Percentiles rank a stretch among this genome's conserved stretches.
These are phyloP conservation scores for Nebria ingens DNA, from an alignment of 1,140 invertebrate genomes.

Conservation along the genomic window DNA sequence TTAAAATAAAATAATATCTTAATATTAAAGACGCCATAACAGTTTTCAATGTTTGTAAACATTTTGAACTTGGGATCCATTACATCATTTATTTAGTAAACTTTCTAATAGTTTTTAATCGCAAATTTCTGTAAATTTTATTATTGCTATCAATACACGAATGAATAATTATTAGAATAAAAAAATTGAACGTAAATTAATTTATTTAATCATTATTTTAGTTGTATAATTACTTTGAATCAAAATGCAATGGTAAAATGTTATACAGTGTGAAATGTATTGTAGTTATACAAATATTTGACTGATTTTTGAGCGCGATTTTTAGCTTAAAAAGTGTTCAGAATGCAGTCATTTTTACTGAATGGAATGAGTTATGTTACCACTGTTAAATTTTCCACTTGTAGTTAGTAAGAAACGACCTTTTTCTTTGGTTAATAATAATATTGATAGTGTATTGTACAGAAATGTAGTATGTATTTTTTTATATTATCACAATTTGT, in stretches of 20 bases:
- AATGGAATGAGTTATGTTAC: neutral
- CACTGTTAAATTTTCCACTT: neutral
- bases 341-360: neutral
- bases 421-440: constrained; percentile 7
- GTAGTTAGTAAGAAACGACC: neutral
- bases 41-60: no score
- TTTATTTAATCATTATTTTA: no score
- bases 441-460: constrained; percentile 7
- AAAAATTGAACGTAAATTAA: no score
- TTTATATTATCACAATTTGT: neutral
- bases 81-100: no score
- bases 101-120: no score
- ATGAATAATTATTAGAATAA: no score
- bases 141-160: no score
- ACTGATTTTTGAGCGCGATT: neutral
- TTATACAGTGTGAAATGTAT: neutral
- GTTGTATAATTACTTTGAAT: neutral
- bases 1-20: no score
- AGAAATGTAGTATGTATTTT: neutral
- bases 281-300: neutral
- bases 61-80: no score
- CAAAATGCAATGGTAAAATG: neutral
- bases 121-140: no score
- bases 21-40: no score
- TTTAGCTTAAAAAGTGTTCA: neutral